Evolutionary conservation across 2,113 vertebrate genomes (phyloP), one percentile per base, ranked within the genome.

Genomic region (Garra rufa): DNA sequence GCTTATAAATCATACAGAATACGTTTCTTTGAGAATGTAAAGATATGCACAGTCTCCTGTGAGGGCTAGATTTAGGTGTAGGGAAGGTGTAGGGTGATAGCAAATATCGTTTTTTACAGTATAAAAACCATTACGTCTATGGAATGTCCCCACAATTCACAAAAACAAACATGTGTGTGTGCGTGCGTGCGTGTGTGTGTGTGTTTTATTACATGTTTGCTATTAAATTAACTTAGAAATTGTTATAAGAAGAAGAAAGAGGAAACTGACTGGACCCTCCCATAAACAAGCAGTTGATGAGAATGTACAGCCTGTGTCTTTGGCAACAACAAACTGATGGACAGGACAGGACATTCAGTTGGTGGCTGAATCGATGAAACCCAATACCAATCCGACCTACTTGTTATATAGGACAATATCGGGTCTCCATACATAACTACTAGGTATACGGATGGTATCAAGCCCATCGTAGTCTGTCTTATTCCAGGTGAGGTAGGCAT

Each of bases 371-470:
- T 28, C 67, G 88, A 86, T 88, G 73, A 77, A 48, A 83, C 85
- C 63, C 83, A 85, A 86, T 84, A 89, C 76, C 81, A 83, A 76
- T 81, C 85, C 84, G 77, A 91, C 90, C 85, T 90, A 98, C 97
- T 96, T 98, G 95, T 98, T 99, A 78, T 98, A 97, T 75, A 98
- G 96, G 41, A 98, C 94, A 6, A 98, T 97, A 88, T 98, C 96
- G 0, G 97, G 97, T 38, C 93, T 92, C 97, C 97, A 98, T 6
- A 98, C 95, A 1, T 95, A 94, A 89, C 95, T 95, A 92, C 96
- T 97, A 85, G 97, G 97, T 26, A 98, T 95, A 78, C 93, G 95
- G 92, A 99, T 96, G 89, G 93, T 93, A 90, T 97, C 97, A 0
- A 99, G 94, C 19, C 96, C 97, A 0, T 93, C 96, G 0, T 98